Evolutionary conservation across 2,113 vertebrate species (phyloP).

Genomic region (Theristicus caerulescens): DNA sequence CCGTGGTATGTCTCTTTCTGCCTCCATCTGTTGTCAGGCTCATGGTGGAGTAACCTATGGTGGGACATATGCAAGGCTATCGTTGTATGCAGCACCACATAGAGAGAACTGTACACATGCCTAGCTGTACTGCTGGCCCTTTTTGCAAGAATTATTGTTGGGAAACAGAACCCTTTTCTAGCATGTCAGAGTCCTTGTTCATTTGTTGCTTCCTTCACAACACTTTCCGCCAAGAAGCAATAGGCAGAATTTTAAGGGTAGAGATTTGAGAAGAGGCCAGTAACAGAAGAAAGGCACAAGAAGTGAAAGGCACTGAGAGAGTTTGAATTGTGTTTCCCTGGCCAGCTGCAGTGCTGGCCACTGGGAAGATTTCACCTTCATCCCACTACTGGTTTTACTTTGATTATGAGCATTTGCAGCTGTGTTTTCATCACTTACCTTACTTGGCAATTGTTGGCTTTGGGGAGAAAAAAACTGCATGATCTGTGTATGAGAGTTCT

Average conservation of each 20-base stretch:
- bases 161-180: constrained; percentile 7
- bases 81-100: neutral
- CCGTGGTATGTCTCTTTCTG: neutral
- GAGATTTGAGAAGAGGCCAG: neutral
- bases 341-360: neutral
- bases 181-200: neutral
- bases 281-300: neutral
- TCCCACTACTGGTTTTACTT: neutral
- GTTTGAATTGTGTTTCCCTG: neutral
- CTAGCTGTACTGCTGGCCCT: neutral
- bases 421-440: neutral
- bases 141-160: neutral
- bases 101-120: neutral
- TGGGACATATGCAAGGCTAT: constrained; percentile 7
- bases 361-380: neutral
- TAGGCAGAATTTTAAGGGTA: neutral
- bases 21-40: constrained; percentile 34
- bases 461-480: neutral
- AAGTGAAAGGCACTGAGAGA: neutral
- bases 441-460: neutral
- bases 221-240: neutral
- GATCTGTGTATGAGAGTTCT: neutral
- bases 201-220: neutral
- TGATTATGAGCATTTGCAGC: neutral
- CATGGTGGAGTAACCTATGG: constrained; percentile 3